These are phyloP conservation scores for Notamacropus eugenii DNA, from an alignment of 2,797 vertebrate species.

Conservation along the genomic window DNA sequence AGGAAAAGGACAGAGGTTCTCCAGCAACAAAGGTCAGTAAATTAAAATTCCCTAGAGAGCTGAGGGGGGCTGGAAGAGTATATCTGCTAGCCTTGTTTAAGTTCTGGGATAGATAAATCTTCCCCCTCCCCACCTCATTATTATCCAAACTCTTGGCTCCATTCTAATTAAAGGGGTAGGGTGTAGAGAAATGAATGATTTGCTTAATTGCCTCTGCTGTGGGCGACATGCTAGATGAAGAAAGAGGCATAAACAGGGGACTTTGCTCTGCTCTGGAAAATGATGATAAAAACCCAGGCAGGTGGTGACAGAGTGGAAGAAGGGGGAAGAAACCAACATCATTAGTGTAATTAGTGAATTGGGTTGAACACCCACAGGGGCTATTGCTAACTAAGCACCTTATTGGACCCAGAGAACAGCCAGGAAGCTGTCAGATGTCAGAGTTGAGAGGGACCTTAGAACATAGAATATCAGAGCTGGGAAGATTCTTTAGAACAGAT, in stretches of 20 bases:
- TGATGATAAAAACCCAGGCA: slow-evolving; percentile 55
- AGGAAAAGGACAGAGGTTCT: slow-evolving; percentile 56
- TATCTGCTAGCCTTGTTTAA: slow-evolving; percentile 73
- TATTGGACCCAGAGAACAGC: not conserved
- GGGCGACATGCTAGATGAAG: slow-evolving; percentile 22
- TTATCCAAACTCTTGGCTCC: slow-evolving; percentile 57
- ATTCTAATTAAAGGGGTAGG: slow-evolving; percentile 70
- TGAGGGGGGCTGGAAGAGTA: slow-evolving; percentile 54
- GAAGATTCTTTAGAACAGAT: not conserved
- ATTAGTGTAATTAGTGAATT: slow-evolving; percentile 48
- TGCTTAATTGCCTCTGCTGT: slow-evolving; percentile 69
- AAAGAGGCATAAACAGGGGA: slow-evolving; percentile 1
- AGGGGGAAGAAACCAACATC: slow-evolving; percentile 34
- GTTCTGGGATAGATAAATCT: slow-evolving; percentile 69
- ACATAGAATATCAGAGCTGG: not conserved
- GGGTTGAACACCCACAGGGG: not conserved
- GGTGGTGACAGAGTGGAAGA: slow-evolving; percentile 39
- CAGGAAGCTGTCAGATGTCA: not conserved
- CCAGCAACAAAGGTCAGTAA: slow-evolving; percentile 63
- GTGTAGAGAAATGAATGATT: slow-evolving; percentile 62
- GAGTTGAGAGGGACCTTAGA: not conserved
- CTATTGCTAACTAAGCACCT: not conserved
- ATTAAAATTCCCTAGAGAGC: slow-evolving; percentile 68
- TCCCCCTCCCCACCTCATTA: slow-evolving; percentile 70
- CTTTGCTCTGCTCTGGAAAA: slow-evolving; percentile 50